Evolutionary conservation across 1,140 invertebrate species (phyloP).

Genomic region (Rhagoletis pomonella): DNA sequence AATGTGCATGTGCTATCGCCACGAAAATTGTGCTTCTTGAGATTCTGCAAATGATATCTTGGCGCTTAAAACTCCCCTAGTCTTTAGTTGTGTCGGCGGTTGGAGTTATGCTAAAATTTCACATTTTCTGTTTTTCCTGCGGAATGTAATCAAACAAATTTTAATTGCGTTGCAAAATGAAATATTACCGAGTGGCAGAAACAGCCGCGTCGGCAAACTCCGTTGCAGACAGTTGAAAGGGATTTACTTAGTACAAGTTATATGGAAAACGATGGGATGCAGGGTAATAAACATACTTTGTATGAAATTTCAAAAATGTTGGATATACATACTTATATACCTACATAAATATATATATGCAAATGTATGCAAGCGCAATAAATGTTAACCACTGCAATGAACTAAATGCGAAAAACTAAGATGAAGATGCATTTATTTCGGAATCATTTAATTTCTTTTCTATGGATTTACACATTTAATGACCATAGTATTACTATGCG

Average conservation of each 20-base stretch:
- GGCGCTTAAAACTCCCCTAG: not conserved
- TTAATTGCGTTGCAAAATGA: constrained; percentile 38
- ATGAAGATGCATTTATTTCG: not conserved
- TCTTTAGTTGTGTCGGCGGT: not conserved
- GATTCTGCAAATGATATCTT: constrained; percentile 33
- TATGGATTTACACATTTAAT: not conserved
- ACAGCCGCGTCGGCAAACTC: not conserved
- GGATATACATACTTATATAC: not conserved
- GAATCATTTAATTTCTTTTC: not conserved
- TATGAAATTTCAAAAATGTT: constrained; percentile 24
- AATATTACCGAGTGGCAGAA: not conserved
- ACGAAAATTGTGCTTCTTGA: not conserved
- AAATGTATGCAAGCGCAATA: not conserved
- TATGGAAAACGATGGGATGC: not conserved
- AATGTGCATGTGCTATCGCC: not conserved
- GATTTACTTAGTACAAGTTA: not conserved
- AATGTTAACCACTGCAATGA: not conserved
- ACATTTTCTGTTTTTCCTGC: constrained; percentile 16
- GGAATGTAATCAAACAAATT: constrained; percentile 44
- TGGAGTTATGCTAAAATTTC: not conserved
- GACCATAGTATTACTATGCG: not conserved
- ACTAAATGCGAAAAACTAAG: not conserved
- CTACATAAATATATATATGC: too few relatives aligned
- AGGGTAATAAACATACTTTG: constrained; percentile 18
- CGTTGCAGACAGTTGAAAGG: not conserved